A percentile compares a stretch with the other conserved stretches of the same genome.
These are phyloP conservation scores for Drosophila melanica DNA, from an alignment of 1,140 invertebrate species.

Conservation along the genomic window DNA sequence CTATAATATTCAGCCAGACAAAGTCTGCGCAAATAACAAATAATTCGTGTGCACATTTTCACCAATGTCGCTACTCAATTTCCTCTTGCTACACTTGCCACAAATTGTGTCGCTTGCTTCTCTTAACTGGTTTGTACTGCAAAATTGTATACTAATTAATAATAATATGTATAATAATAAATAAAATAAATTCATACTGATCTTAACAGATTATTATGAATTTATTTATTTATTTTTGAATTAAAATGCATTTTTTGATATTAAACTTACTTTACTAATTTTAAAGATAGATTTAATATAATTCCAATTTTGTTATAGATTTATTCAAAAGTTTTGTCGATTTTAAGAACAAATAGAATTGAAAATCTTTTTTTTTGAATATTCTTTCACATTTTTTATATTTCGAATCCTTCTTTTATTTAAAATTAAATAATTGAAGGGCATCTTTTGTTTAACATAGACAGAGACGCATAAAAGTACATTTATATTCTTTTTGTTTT, in stretches of 20 bases:
- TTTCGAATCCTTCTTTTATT: neutral
- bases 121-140: neutral
- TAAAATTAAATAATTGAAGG: neutral
- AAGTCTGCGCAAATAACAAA: slow-evolving; percentile 47
- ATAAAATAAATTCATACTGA: too few relatives aligned
- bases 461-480: neutral
- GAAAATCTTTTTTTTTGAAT: neutral
- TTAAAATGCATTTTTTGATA: too few relatives aligned
- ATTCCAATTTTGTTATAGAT: too few relatives aligned
- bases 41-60: slow-evolving; percentile 41
- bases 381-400: neutral
- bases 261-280: too few relatives aligned
- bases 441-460: neutral
- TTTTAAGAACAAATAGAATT: neutral
- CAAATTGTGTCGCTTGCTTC: neutral
- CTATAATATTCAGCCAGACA: slow-evolving; percentile 18
- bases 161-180: too few relatives aligned
- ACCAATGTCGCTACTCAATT: slow-evolving; percentile 18
- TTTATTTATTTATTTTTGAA: too few relatives aligned
- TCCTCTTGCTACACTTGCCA: slow-evolving; percentile 6
- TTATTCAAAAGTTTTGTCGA: too few relatives aligned
- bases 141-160: too few relatives aligned
- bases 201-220: too few relatives aligned
- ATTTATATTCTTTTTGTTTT: slow-evolving; percentile 14
- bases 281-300: too few relatives aligned